These are phyloP conservation scores for Plotosus lineatus DNA, from an alignment of 2,113 vertebrate species.

Conservation along the genomic window DNA sequence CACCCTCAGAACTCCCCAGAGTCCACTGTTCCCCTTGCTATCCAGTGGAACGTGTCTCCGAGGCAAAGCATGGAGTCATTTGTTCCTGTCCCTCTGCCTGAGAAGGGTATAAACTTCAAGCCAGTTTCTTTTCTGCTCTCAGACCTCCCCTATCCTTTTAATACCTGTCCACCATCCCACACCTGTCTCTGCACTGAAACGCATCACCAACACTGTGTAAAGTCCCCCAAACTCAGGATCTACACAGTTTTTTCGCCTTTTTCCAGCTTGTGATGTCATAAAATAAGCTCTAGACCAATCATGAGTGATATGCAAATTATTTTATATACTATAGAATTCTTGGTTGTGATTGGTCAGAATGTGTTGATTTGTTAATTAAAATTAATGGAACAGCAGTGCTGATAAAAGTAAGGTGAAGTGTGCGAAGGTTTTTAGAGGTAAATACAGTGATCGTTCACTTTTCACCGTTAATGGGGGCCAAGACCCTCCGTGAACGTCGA, in stretches of 20 bases:
- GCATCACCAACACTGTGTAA: background rate
- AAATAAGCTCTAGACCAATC: background rate
- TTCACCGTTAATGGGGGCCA: no score
- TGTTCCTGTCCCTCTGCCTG: slow-evolving; percentile 27
- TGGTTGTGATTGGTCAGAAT: background rate
- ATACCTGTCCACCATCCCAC: background rate
- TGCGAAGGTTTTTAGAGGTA: background rate
- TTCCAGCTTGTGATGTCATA: background rate
- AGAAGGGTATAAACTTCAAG: slow-evolving; percentile 60
- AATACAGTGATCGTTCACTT: no score
- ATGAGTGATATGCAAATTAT: background rate
- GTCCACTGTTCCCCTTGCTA: slow-evolving; percentile 7
- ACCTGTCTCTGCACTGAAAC: slow-evolving; percentile 6
- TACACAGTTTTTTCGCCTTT: background rate
- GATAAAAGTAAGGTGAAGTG: background rate
- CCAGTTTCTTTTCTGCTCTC: slow-evolving; percentile 8
- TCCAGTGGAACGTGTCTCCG: slow-evolving; percentile 35
- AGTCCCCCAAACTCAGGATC: background rate
- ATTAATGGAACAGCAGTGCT: no score
- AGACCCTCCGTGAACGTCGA: no score
- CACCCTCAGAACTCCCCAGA: slow-evolving; percentile 29
- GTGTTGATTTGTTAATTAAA: no score
- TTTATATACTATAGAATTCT: background rate
- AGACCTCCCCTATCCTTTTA: background rate
- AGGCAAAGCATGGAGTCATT: slow-evolving; percentile 45